Base-by-base conservation (phyloP, 1,140 invertebrate genomes). In the Drosophila repleta region DNA sequence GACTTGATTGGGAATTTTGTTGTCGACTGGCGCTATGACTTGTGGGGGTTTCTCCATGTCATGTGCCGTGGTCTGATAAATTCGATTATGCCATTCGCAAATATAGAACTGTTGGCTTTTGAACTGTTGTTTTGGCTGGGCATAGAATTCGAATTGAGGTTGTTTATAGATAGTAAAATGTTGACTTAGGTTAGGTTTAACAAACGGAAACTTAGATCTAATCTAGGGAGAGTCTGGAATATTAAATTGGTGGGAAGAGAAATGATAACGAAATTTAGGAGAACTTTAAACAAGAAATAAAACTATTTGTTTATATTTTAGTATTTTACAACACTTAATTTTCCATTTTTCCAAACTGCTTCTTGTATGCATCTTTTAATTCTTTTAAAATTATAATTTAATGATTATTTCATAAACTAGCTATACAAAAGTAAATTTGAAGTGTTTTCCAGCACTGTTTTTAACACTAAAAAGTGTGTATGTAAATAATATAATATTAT, bases 31-130 rank as follows among this genome's bases (percentile, higher is more conserved):
- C 10, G 10, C n/a, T 21, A 26, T 15, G 8, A 15, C 3, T 45
- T 20, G 7, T 6, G 48, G 48, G 24, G 49, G 8, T 29, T 52
- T 17, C 26, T 18, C 4, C 7, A 15, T 39, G 21, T 56, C 53
- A 56, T 56, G 53, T 41, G 53, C 21, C 11, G 3, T 41, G 53
- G 32, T 35, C 37, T 43, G 20, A 26, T 56, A 56, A 43, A 2
- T 10, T 24, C 15, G n/a, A 18, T 57, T 57, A 57, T 45, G 55
- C 24, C 55, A 45, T 45, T 45, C 13, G 7, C 4, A 45, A 45
- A 45, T 57, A 24, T 57, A 43, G 37, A 43, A 17, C 15, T 18
- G 8, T 45, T 45, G 39, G n/a, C 24, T 18, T 57, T 45, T 43
- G 37, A 43, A 43, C 53, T 41, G n/a, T 24, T 29, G 0, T 10